phyloP scores from a whole-genome alignment of 2,113 vertebrate species.

The Illadopsis cleaveri region DNA sequence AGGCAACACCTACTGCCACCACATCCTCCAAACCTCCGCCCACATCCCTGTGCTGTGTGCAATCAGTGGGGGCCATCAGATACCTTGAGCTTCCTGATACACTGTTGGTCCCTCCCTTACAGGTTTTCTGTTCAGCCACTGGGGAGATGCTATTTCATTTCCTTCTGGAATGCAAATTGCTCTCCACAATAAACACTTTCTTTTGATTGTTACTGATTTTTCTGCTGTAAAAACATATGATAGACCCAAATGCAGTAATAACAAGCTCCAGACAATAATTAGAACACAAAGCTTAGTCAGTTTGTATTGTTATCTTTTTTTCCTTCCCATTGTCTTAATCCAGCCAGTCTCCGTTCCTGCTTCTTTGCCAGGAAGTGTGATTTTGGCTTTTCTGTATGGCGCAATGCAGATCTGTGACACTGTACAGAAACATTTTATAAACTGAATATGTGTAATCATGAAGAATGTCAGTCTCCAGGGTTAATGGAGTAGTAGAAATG shows the following conservation, averaged over 20 bases:
- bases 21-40: not conserved
- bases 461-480: not conserved
- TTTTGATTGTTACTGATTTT: not conserved
- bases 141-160: not conserved
- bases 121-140: not conserved
- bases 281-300: not conserved
- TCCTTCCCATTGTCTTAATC: slow-evolving; percentile 1
- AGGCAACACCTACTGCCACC: rapidly evolving
- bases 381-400: slow-evolving; percentile 5
- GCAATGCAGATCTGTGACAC: slow-evolving; percentile 41
- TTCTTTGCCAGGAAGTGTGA: slow-evolving; percentile 2
- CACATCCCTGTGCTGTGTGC: not conserved
- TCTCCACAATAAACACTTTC: not conserved
- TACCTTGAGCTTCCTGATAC: not conserved
- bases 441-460: not conserved
- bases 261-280: not conserved
- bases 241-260: not conserved
- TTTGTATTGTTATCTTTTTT: slow-evolving; percentile 13
- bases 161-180: not conserved
- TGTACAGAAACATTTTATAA: not conserved
- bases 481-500: slow-evolving; percentile 25
- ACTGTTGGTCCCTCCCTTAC: not conserved
- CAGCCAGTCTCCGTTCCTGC: not conserved
- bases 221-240: not conserved
- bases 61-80: not conserved